Percentiles rank a stretch among this genome's conserved stretches.
Conservation (phyloP, 2,888 invertebrate genomes). For the Phortica okadai region DNA sequence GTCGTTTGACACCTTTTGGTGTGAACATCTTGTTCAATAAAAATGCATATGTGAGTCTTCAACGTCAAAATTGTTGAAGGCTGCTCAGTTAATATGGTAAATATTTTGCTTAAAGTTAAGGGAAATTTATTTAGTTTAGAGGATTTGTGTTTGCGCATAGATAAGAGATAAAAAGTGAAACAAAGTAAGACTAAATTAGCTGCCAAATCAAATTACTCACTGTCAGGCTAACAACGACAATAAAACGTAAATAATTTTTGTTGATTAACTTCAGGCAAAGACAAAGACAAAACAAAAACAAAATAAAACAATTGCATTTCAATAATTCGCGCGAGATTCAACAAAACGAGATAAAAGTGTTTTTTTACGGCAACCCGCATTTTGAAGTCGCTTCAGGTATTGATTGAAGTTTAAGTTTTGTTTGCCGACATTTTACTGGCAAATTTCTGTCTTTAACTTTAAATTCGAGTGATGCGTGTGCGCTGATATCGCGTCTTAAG, state of each 20-base stretch:
- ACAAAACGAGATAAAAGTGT: not conserved
- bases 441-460: not conserved
- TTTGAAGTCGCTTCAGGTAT: not conserved
- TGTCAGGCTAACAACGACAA: conserved; percentile 60
- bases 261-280: conserved; percentile 38
- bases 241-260: conserved; percentile 43
- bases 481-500: conserved; percentile 43
- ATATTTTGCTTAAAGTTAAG: conserved; percentile 22
- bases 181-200: conserved; percentile 32
- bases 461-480: not conserved
- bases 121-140: not conserved
- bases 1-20: conserved; percentile 25
- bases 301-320: conserved; percentile 32
- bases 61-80: not conserved
- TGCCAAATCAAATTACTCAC: conserved; percentile 69
- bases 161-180: conserved; percentile 1
- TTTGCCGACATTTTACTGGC: not conserved
- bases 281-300: not conserved
- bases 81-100: not conserved
- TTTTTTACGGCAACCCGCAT: not conserved
- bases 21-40: not conserved
- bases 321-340: conserved; percentile 29
- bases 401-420: conserved; percentile 5
- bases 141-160: not conserved
- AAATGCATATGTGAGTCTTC: not conserved